Percentiles rank a stretch among this genome's conserved stretches.
These are phyloP conservation scores for Tachystola acroxantha DNA, from an alignment of 2,888 invertebrate genomes.

Conservation along the genomic window DNA sequence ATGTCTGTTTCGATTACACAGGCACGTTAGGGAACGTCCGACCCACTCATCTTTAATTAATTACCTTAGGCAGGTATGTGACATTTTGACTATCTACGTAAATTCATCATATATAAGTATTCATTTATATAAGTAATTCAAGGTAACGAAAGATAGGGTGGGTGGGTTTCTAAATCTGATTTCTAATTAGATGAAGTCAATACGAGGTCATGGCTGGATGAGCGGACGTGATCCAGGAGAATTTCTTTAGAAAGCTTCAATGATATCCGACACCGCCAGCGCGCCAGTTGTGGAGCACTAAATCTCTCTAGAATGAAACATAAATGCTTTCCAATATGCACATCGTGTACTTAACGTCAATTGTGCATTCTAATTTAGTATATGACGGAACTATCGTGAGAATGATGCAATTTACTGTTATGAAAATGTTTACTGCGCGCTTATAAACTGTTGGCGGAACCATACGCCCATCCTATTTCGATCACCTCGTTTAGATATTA, in stretches of 20 bases:
- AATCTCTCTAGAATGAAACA: conserved; percentile 49
- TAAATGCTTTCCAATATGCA: conserved; percentile 45
- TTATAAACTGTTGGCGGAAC: conserved; percentile 7
- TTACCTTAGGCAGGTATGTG: no score
- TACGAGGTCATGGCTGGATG: conserved; percentile 45
- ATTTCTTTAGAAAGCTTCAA: conserved; percentile 52
- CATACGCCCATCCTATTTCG: conserved; percentile 6
- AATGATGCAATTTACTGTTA: conserved; percentile 12
- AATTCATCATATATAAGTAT: no score
- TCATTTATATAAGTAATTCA: no score
- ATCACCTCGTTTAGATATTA: background rate
- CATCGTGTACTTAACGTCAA: conserved; percentile 24
- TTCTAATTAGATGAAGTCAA: no score
- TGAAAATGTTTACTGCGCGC: conserved; percentile 8
- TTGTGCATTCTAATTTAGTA: conserved; percentile 19
- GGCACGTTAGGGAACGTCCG: background rate
- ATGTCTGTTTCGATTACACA: background rate
- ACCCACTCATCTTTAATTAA: no score
- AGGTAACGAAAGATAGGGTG: no score
- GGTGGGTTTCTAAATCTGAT: no score
- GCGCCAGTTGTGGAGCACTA: conserved; percentile 40
- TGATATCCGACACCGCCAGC: conserved; percentile 47
- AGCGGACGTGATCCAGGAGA: conserved; percentile 19
- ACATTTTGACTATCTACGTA: no score
- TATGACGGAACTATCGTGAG: conserved; percentile 11